These are phyloP conservation scores for Chymomyza fuscimana DNA, from an alignment of 2,888 invertebrate genomes.

Conservation along the genomic window DNA sequence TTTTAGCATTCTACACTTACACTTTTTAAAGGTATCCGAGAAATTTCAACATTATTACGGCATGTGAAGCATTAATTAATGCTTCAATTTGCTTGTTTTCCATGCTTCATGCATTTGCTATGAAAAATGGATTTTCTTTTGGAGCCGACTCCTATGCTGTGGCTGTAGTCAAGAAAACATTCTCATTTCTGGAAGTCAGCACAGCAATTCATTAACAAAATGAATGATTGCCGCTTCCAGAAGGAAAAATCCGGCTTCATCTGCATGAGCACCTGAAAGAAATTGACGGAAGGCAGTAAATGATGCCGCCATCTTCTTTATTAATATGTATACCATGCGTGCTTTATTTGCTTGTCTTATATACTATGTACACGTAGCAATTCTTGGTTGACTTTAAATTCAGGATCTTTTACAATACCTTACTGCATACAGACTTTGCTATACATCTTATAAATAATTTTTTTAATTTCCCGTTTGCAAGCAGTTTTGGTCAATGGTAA, in stretches of 20 bases:
- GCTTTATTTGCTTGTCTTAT: neutral
- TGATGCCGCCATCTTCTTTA: slow-evolving; percentile 48
- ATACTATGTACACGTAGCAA: neutral
- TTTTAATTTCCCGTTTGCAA: too few relatives aligned
- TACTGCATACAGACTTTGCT: neutral
- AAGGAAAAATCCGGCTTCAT: neutral
- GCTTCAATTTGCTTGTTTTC: slow-evolving; percentile 29
- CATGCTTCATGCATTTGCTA: slow-evolving; percentile 19
- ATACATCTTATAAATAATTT: too few relatives aligned
- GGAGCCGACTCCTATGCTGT: slow-evolving; percentile 5
- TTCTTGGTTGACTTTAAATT: neutral
- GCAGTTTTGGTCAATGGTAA: too few relatives aligned
- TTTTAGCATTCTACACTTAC: neutral
- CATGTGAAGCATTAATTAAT: slow-evolving; percentile 48
- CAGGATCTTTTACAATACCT: neutral
- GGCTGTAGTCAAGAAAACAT: neutral
- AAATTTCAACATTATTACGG: slow-evolving; percentile 1
- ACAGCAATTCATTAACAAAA: slow-evolving; percentile 66
- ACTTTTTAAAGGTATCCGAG: neutral
- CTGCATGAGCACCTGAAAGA: neutral
- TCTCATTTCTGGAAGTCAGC: neutral
- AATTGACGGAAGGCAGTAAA: slow-evolving; percentile 22
- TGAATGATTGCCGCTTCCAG: slow-evolving; percentile 48
- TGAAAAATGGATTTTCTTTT: slow-evolving; percentile 51
- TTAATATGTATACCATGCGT: slow-evolving; percentile 44